Percentiles rank a stretch among this genome's conserved stretches.
These are phyloP conservation scores for Morbakka virulenta DNA, from an alignment of 30 jellyfish, hydroid and myxozoan species.

Conservation along the genomic window DNA sequence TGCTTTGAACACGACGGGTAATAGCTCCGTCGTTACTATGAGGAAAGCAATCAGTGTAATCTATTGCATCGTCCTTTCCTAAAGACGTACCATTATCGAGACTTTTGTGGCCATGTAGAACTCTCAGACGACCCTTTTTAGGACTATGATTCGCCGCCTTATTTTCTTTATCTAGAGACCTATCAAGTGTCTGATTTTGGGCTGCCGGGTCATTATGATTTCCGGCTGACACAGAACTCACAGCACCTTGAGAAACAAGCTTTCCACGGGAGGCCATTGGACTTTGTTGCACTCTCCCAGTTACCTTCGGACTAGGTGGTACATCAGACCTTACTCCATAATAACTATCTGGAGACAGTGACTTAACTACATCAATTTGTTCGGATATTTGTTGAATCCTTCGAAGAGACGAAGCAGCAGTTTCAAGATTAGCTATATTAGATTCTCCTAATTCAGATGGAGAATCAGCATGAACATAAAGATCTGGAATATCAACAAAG, in stretches of 20 bases:
- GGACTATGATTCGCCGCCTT: not conserved
- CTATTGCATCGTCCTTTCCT: not conserved
- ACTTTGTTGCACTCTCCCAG: not conserved
- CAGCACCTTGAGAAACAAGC: not conserved
- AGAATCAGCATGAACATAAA: not conserved
- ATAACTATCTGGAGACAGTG: not conserved
- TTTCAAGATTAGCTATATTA: not conserved
- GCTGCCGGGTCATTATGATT: not conserved
- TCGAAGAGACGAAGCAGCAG: not conserved
- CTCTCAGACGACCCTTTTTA: not conserved
- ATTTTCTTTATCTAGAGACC: not conserved
- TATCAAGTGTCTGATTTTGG: not conserved
- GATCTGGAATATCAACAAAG: not conserved
- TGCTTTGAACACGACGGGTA: not conserved
- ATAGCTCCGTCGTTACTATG: not conserved
- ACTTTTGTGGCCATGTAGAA: not conserved
- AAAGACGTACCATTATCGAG: not conserved
- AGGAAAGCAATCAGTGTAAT: not conserved
- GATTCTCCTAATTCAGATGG: not conserved
- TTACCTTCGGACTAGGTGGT: not conserved
- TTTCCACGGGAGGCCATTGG: not conserved
- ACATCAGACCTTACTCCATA: not conserved
- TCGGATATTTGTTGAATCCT: not conserved
- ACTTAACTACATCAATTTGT: not conserved
- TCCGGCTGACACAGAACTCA: not conserved